phyloP scores from a whole-genome alignment of 2,113 vertebrate genomes.

The Dicrurus megarhynchus region DNA sequence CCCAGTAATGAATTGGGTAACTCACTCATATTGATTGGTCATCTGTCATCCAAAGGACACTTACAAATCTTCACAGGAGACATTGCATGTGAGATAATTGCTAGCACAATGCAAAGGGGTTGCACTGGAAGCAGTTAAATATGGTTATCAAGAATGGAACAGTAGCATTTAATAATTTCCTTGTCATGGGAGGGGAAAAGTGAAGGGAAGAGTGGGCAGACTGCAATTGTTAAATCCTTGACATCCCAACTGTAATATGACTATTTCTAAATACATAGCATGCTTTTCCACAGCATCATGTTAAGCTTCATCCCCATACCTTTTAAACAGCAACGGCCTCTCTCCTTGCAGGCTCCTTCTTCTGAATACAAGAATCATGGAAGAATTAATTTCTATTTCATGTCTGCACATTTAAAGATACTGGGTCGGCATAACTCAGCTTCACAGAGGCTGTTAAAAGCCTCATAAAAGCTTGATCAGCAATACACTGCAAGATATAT shows the following conservation, averaged over 20 bases:
- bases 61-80: neutral
- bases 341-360: neutral
- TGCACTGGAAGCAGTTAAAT: neutral
- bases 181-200: neutral
- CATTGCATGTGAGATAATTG: neutral
- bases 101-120: neutral
- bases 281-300: accelerated
- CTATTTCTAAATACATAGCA: neutral
- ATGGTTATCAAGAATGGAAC: neutral
- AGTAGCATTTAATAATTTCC: neutral
- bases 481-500: neutral
- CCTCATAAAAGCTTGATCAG: neutral
- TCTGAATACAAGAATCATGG: neutral
- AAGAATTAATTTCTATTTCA: neutral
- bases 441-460: neutral
- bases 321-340: neutral
- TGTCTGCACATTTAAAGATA: neutral
- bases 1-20: neutral
- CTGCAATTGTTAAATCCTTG: neutral
- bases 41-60: neutral
- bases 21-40: neutral
- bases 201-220: neutral
- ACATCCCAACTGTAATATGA: neutral
- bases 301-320: neutral
- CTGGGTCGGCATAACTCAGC: neutral